These are phyloP conservation scores for Drosophila kanapiae DNA, from an alignment of 1,140 invertebrate species.

Conservation along the genomic window DNA sequence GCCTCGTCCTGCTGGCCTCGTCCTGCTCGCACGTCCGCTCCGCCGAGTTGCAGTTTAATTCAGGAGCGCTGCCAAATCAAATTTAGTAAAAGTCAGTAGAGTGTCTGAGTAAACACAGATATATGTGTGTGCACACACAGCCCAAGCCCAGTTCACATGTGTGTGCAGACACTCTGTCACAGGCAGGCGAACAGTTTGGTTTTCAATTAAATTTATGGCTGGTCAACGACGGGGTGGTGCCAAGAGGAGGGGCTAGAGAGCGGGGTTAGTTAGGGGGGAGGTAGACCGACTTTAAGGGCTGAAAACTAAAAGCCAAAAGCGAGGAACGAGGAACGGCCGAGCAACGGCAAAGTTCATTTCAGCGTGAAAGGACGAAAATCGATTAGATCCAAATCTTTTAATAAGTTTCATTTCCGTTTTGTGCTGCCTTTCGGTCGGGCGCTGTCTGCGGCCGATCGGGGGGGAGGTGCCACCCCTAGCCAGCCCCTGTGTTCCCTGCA, in stretches of 20 bases:
- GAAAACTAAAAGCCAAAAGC: constrained; percentile 39
- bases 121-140: constrained; percentile 1
- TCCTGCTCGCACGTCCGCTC: constrained; percentile 53
- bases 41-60: constrained; percentile 64
- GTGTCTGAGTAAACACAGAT: constrained; percentile 32
- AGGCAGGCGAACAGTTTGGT: constrained; percentile 72
- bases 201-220: constrained; percentile 83
- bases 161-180: constrained; percentile 54
- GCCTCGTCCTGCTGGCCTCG: not conserved
- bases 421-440: constrained; percentile 69
- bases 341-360: constrained; percentile 73
- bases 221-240: constrained; percentile 40
- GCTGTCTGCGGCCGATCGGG: constrained; percentile 51
- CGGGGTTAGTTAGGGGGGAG: constrained; percentile 14
- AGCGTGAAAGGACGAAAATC: constrained; percentile 82
- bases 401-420: constrained; percentile 85
- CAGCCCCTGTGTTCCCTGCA: not conserved
- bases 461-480: constrained; percentile 6
- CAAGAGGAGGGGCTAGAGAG: not conserved
- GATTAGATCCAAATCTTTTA: constrained; percentile 85
- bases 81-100: constrained; percentile 70
- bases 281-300: constrained; percentile 58
- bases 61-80: constrained; percentile 62
- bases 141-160: constrained; percentile 2
- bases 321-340: constrained; percentile 26